Percentiles rank a stretch among this genome's conserved stretches.
phyloP scores from a whole-genome alignment of 2,888 invertebrate species.

The Drosophila greeni region DNA sequence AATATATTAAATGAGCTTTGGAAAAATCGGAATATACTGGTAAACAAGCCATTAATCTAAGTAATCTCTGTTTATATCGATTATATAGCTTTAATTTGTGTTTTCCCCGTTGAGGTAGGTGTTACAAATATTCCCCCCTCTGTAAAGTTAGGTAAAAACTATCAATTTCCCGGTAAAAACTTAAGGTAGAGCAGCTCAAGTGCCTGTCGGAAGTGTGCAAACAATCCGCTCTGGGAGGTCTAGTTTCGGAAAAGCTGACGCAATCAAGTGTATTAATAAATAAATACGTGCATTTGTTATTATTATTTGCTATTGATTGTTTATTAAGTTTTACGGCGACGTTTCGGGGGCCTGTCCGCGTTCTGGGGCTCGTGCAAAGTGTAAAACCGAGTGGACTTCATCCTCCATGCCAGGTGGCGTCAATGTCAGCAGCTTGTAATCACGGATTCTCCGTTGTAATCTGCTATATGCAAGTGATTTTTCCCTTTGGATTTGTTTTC shows the following conservation, averaged over 20 bases:
- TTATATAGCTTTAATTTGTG: not conserved
- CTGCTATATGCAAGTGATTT: not conserved
- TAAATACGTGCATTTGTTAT: not conserved
- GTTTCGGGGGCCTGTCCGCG: conserved; percentile 24
- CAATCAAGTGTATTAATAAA: conserved; percentile 14
- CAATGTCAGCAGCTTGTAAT: conserved; percentile 25
- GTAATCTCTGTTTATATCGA: not conserved
- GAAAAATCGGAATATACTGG: not conserved
- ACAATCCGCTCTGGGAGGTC: conserved; percentile 11
- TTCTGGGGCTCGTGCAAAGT: not conserved
- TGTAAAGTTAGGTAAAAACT: not conserved
- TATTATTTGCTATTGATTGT: conserved; percentile 24
- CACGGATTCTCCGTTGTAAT: conserved; percentile 10
- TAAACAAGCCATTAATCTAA: not conserved
- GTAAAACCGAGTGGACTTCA: conserved; percentile 4
- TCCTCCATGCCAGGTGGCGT: conserved; percentile 14
- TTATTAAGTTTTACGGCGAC: conserved; percentile 5
- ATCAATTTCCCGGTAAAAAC: not conserved
- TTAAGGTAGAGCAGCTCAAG: not conserved
- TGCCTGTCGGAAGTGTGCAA: not conserved
- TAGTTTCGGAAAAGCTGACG: conserved; percentile 19
- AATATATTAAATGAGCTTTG: not conserved
- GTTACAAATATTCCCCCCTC: not conserved
- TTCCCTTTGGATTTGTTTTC: not conserved
- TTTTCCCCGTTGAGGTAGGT: not conserved